Evolutionary conservation across 2,113 vertebrate genomes (phyloP).

Genomic region (Hemibates koningsi): DNA sequence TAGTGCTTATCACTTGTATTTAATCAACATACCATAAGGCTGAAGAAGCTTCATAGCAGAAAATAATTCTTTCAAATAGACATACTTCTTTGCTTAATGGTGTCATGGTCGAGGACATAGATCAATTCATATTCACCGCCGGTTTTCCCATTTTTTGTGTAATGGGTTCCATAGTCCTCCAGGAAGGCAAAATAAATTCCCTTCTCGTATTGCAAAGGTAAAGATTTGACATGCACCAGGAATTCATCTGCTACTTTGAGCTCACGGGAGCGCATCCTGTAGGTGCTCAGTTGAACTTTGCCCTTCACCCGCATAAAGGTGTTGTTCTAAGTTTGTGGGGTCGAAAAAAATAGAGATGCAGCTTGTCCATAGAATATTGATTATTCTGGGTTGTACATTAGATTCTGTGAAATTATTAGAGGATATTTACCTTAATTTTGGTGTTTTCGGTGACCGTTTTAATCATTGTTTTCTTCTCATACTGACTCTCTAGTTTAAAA

Average conservation of each 20-base stretch:
- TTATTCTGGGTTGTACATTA: not conserved
- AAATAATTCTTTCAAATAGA: not conserved
- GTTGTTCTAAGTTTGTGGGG: constrained; percentile 31
- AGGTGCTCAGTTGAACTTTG: constrained; percentile 77
- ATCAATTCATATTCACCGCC: constrained; percentile 87
- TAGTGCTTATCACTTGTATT: not conserved
- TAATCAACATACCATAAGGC: not conserved
- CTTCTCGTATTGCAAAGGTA: constrained; percentile 82
- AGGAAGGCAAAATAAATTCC: constrained; percentile 86
- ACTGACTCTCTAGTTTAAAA: rapidly evolving
- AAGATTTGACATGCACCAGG: constrained; percentile 69
- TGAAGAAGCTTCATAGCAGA: not conserved
- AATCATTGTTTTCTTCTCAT: constrained; percentile 27
- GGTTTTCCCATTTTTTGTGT: constrained; percentile 74
- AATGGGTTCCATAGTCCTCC: constrained; percentile 91
- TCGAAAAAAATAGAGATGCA: not conserved
- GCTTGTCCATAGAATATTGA: not conserved
- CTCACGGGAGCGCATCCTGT: constrained; percentile 73
- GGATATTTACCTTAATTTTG: constrained; percentile 62
- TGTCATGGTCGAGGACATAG: constrained; percentile 78
- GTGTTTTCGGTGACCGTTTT: constrained; percentile 17
- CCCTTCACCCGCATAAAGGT: constrained; percentile 77
- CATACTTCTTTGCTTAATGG: constrained; percentile 68
- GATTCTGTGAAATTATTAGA: not conserved
- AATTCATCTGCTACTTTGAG: constrained; percentile 70